Conservation (phyloP, 2,113 vertebrate species). For the Oncorhynchus keta region DNA sequence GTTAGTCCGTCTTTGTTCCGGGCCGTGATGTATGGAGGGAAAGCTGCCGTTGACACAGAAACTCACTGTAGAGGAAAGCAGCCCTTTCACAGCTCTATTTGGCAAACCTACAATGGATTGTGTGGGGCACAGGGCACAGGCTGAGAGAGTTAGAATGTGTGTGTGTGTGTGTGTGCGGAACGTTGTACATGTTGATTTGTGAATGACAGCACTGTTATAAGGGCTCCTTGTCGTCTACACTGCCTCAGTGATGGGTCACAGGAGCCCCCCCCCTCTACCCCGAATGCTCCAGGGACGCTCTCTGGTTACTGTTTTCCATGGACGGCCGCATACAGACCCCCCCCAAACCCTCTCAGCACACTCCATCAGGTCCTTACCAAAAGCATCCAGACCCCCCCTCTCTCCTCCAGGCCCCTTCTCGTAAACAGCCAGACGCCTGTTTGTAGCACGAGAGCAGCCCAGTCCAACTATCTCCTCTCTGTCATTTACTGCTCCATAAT, state of each 20-base stretch:
- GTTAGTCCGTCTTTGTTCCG: constrained; percentile 40
- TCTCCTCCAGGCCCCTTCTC: too few species aligned
- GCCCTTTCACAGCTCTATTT: constrained; percentile 13
- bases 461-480: constrained; percentile 56
- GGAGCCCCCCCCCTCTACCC: too few species aligned
- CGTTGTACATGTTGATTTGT: constrained; percentile 54
- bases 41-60: constrained; percentile 43
- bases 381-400: too few species aligned
- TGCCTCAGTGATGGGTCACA: constrained; percentile 5
- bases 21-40: constrained; percentile 30
- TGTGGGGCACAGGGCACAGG: background rate
- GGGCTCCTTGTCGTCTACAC: constrained; percentile 49
- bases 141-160: background rate
- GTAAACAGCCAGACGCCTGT: constrained; percentile 15
- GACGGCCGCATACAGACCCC: background rate
- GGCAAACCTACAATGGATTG: background rate
- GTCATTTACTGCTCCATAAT: constrained; percentile 67
- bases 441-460: constrained; percentile 62
- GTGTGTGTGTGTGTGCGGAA: background rate
- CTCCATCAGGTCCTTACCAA: too few species aligned
- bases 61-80: constrained; percentile 25
- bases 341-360: background rate
- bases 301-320: too few species aligned
- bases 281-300: too few species aligned
- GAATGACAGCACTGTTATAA: constrained; percentile 64